phyloP scores from a whole-genome alignment of 2,888 invertebrate species.

The Oscheius sp. region DNA sequence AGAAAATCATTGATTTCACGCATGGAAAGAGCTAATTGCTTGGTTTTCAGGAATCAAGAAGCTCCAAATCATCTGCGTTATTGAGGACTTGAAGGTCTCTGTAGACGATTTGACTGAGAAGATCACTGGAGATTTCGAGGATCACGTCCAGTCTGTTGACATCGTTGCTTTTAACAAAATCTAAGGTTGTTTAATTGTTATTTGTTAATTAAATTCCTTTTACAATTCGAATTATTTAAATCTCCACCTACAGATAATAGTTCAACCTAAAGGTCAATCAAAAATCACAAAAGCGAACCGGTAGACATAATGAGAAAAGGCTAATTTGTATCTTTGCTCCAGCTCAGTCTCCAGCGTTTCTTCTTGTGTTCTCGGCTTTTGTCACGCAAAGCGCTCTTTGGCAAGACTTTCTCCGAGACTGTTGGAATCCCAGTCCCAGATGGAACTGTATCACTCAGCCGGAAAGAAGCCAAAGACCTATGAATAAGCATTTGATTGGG shows the following conservation, averaged over 20 bases:
- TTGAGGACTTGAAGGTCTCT: slow-evolving; percentile 67
- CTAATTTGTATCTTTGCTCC: slow-evolving; percentile 30
- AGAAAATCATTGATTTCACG: not conserved
- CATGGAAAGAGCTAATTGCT: not conserved
- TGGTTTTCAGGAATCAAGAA: slow-evolving; percentile 61
- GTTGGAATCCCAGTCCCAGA: slow-evolving; percentile 40
- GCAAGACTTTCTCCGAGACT: slow-evolving; percentile 37
- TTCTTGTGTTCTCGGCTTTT: slow-evolving; percentile 50
- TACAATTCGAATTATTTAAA: not conserved
- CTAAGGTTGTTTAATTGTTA: slow-evolving; percentile 40
- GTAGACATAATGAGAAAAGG: not conserved
- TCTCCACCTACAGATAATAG: not conserved
- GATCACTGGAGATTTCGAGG: slow-evolving; percentile 60
- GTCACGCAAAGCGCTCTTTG: slow-evolving; percentile 48
- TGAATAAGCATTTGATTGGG: not conserved
- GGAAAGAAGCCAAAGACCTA: slow-evolving; percentile 51
- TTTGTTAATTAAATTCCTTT: not conserved
- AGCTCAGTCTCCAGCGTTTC: slow-evolving; percentile 51
- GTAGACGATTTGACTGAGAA: slow-evolving; percentile 64
- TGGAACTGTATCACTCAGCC: slow-evolving; percentile 40
- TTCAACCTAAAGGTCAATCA: not conserved
- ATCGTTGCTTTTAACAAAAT: slow-evolving; percentile 69
- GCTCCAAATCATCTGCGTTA: slow-evolving; percentile 65
- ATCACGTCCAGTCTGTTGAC: slow-evolving; percentile 64
- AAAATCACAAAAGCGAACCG: not conserved